These are phyloP conservation scores for Zaprionus gabonicus DNA, from an alignment of 1,140 invertebrate genomes.

Conservation along the genomic window DNA sequence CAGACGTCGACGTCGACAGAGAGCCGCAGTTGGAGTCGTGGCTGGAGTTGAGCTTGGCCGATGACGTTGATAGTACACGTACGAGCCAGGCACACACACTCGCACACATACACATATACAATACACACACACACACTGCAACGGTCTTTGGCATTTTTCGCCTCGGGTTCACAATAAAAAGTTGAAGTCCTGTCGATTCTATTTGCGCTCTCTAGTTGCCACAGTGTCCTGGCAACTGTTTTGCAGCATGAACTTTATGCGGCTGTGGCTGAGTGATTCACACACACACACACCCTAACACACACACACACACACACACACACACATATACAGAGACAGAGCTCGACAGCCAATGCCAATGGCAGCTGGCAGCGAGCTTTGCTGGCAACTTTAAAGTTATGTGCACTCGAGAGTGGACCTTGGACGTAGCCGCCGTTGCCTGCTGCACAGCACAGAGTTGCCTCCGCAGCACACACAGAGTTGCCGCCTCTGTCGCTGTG, in stretches of 20 bases:
- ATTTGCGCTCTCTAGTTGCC: conserved; percentile 47
- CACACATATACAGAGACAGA: background rate
- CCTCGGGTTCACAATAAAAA: conserved; percentile 76
- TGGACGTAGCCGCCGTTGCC: conserved; percentile 48
- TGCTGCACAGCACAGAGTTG: no score
- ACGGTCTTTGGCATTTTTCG: conserved; percentile 43
- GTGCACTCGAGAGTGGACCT: conserved; percentile 57
- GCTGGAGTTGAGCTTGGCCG: conserved; percentile 38
- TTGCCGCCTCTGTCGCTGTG: conserved; percentile 14
- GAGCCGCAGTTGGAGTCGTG: conserved; percentile 4
- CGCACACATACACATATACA: conserved; percentile 15
- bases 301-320: background rate
- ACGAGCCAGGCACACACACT: conserved; percentile 39
- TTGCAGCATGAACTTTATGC: conserved; percentile 79
- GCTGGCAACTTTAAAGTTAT: conserved; percentile 27
- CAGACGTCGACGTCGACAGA: conserved; percentile 26
- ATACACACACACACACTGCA: conserved; percentile 24
- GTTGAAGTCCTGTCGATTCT: conserved; percentile 79
- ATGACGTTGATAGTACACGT: conserved; percentile 79
- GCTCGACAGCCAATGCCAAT: conserved; percentile 28
- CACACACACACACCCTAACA: conserved; percentile 10
- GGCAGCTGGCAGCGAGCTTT: conserved; percentile 11
- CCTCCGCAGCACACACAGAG: conserved; percentile 1
- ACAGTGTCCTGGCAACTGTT: conserved; percentile 65
- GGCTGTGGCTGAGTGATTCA: conserved; percentile 77